Conservation (phyloP, 2,888 invertebrate species). For the Drosophila rellima region DNA sequence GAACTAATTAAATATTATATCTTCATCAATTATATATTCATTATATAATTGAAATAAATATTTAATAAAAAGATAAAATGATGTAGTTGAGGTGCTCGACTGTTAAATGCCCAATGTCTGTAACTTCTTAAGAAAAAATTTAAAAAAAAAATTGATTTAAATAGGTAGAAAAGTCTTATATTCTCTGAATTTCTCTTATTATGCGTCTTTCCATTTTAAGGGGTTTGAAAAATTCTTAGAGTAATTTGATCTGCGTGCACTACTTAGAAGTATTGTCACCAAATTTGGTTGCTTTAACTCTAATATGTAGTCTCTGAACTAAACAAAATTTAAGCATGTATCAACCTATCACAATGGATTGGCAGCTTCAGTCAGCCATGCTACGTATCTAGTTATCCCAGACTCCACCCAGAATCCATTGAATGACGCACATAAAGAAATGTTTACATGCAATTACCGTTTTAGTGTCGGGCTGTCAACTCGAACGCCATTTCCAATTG, state of each 20-base stretch:
- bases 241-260: no score
- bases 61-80: not conserved
- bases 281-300: no score
- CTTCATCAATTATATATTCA: not conserved
- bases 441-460: conserved; percentile 79
- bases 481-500: conserved; percentile 67
- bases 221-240: no score
- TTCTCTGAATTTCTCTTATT: no score
- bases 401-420: conserved; percentile 11
- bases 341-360: conserved; percentile 7
- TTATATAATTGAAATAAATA: not conserved
- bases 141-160: no score
- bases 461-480: conserved; percentile 73
- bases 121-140: no score
- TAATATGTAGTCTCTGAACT: no score
- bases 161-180: no score
- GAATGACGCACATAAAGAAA: conserved; percentile 49
- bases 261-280: no score
- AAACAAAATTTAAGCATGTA: not conserved
- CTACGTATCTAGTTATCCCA: conserved; percentile 44
- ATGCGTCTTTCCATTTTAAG: no score
- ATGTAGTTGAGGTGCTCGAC: no score
- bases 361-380: conserved; percentile 25
- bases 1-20: not conserved
- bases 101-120: no score